Conservation (phyloP, 2,113 vertebrate species). For the Cavia porcellus region DNA sequence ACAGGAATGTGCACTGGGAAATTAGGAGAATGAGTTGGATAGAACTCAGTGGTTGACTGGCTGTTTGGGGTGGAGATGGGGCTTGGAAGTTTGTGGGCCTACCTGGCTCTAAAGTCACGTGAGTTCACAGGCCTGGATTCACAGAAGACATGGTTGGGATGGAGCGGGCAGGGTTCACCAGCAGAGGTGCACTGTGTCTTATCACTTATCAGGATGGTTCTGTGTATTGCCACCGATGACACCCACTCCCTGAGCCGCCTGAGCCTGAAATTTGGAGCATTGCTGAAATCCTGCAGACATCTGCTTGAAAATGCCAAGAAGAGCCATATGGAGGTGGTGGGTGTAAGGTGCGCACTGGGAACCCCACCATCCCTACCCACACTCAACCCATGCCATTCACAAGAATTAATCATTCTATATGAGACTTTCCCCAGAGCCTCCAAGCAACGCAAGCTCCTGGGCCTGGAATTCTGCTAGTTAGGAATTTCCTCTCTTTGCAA, state of each 20-base stretch:
- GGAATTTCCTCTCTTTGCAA: constrained; percentile 34
- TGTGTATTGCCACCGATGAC: constrained; percentile 85
- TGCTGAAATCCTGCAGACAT: constrained; percentile 84
- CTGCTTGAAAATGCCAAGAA: constrained; percentile 88
- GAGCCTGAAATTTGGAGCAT: constrained; percentile 85
- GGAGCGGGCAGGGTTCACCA: neutral
- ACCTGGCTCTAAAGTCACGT: neutral
- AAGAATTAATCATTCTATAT: neutral
- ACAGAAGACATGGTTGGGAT: neutral
- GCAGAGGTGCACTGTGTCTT: neutral
- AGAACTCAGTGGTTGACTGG: neutral
- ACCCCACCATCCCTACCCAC: neutral
- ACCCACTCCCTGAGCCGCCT: constrained; percentile 76
- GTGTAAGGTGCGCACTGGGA: constrained; percentile 86
- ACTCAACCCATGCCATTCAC: neutral
- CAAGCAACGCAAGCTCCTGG: neutral
- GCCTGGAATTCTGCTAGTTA: neutral
- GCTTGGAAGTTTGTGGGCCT: neutral
- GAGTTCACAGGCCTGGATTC: neutral
- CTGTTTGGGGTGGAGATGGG: neutral
- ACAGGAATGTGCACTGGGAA: neutral
- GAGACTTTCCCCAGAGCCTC: neutral
- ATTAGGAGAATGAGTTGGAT: neutral
- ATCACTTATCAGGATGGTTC: constrained; percentile 87
- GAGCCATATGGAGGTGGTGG: constrained; percentile 87